Evolutionary conservation across 2,797 vertebrate species (phyloP).

Genomic region (Rhinella marina): DNA sequence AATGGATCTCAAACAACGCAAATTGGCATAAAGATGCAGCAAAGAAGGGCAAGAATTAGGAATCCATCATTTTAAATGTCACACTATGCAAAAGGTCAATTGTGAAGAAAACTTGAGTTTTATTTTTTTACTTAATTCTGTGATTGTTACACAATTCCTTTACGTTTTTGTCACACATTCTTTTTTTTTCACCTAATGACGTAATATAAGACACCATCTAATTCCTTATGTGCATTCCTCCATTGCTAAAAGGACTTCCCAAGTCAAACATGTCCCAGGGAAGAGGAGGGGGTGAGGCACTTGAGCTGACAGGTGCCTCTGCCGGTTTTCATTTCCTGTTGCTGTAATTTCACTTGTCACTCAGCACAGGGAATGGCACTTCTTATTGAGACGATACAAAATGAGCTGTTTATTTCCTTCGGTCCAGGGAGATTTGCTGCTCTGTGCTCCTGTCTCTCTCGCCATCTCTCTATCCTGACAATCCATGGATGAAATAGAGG

Average conservation of each 20-base stretch:
- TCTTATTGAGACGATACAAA: conserved; percentile 62
- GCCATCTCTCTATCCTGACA: conserved; percentile 50
- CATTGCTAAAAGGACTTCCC: conserved; percentile 25
- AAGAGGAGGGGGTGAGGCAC: conserved; percentile 37
- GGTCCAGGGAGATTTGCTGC: conserved; percentile 58
- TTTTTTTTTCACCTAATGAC: background rate
- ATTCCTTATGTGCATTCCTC: conserved; percentile 14
- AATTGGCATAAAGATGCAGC: conserved; percentile 26
- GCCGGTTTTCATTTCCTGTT: conserved; percentile 63
- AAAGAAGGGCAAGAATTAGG: conserved; percentile 33
- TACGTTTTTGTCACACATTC: background rate
- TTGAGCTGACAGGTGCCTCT: conserved; percentile 61
- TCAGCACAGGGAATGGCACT: conserved; percentile 60
- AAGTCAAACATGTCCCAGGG: conserved; percentile 21
- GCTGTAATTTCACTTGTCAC: conserved; percentile 63
- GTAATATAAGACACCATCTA: background rate
- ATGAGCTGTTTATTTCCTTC: conserved; percentile 63
- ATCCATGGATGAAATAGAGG: conserved; percentile 53
- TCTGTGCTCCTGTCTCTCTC: conserved; percentile 51
- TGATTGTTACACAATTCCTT: background rate
- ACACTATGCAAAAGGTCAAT: conserved; percentile 28
- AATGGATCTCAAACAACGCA: background rate
- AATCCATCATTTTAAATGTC: conserved; percentile 42
- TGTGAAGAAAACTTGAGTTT: conserved; percentile 1
- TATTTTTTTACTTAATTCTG: background rate